Conservation (phyloP, 23 tunicate genomes). For the Diplosoma virens region DNA sequence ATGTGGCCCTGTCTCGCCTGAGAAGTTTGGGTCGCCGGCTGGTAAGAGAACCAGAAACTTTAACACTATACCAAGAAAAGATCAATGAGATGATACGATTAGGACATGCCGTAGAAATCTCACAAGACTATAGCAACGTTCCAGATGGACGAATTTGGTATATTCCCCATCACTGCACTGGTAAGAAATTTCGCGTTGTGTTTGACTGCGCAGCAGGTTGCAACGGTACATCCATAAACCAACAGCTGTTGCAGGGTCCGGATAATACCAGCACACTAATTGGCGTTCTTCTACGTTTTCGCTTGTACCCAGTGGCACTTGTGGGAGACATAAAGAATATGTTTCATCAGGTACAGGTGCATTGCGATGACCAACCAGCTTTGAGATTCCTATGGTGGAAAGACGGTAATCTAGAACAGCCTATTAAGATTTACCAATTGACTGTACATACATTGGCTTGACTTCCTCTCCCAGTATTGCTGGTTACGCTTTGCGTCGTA, state of each 20-base stretch:
- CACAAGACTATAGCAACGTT: too few species aligned
- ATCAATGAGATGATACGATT: background rate
- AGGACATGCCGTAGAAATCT: background rate
- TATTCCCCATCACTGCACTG: slow-evolving; percentile 36
- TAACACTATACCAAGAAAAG: slow-evolving; percentile 2
- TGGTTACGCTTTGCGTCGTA: too few species aligned
- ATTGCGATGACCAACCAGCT: background rate
- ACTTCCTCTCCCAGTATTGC: too few species aligned
- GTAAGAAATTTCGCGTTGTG: slow-evolving; percentile 24
- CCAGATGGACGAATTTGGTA: background rate
- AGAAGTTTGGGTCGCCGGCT: background rate
- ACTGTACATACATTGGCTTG: too few species aligned
- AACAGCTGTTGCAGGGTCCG: slow-evolving; percentile 29
- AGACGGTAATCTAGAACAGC: slow-evolving; percentile 18
- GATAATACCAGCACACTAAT: too few species aligned
- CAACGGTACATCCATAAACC: slow-evolving; percentile 15
- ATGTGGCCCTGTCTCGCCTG: background rate
- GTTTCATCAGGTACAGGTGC: slow-evolving; percentile 3
- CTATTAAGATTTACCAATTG: too few species aligned
- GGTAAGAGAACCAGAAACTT: background rate
- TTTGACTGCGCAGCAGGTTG: slow-evolving; percentile 12
- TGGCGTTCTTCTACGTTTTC: too few species aligned
- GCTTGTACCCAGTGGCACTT: slow-evolving; percentile 7
- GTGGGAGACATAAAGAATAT: slow-evolving; percentile 1
- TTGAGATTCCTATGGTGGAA: slow-evolving; percentile 35